Base-by-base conservation (phyloP, 2,797 vertebrate genomes). In the Limnodromus scolopaceus region DNA sequence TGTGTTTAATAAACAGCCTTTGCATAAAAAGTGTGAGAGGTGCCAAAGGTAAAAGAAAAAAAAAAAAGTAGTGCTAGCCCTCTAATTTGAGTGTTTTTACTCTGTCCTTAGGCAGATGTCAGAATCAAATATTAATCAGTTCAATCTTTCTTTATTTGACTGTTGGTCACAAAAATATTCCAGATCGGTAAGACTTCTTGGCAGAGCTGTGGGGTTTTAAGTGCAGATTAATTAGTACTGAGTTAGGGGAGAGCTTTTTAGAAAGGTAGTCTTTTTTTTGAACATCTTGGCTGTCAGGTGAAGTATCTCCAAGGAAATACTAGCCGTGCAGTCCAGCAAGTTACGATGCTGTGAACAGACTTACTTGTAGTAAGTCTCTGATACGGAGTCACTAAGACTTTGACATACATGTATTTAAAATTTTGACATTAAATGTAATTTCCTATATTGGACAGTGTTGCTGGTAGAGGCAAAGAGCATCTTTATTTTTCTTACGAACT, bases 401-500 rank as follows among this genome's bases (percentile, higher is more conserved):
- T 36, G 41, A 54, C 3, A 1, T 46, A 34, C 3, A 58, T 69
- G 6, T 53, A 20, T 91, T 86, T 70, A 65, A 89, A 74, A 53
- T 54, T 77, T 71, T 20, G 14, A 89, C 64, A 65, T 86, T 28
- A 48, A 86, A 70, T 63, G 5, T 51, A 12, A 71, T 85, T 87
- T 83, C 41, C 39, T 76, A 1, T 68, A 25, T 69, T 84, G 63
- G 53, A 36, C 72, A 82, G 28, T 78, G 45, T 53, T 93, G 36
- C 60, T 95, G 19, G 46, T 84, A 68, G 74, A 93, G 69, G 43
- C 91, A 81, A 83, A 94, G 51, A 86, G 23, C n/a, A 75, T 89
- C 25, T 89, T 66, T 93, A n/a, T 84, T 95, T 94, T 88, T 85
- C 34, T 46, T 74, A 61, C 1, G 3, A 91, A 55, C 25, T 76